Percentiles rank a stretch among this genome's conserved stretches.
Evolutionary conservation across 2,888 invertebrate species (phyloP).

Genomic region (Ptilodon capucinus): DNA sequence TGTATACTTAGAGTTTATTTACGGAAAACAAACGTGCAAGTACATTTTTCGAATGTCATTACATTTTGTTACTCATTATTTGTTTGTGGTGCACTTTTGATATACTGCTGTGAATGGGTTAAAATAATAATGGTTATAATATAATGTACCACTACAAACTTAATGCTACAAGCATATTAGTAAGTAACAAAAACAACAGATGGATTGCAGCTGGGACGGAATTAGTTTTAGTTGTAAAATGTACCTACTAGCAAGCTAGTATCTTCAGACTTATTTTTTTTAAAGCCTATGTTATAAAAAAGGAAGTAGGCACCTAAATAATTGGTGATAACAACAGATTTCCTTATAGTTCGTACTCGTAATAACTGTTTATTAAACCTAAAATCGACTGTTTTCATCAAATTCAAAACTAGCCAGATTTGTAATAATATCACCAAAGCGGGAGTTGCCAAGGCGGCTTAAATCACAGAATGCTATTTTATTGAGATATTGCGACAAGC

Average conservation of each 20-base stretch:
- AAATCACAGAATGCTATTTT: slow-evolving; percentile 70
- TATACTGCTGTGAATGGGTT: slow-evolving; percentile 69
- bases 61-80: slow-evolving; percentile 54
- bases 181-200: slow-evolving; percentile 36
- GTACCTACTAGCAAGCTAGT: slow-evolving; percentile 44
- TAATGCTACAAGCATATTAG: slow-evolving; percentile 44
- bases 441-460: slow-evolving; percentile 66
- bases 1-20: slow-evolving; percentile 53
- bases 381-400: slow-evolving; percentile 42
- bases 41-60: slow-evolving; percentile 70
- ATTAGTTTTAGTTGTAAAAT: slow-evolving; percentile 25
- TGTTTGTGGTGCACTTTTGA: slow-evolving; percentile 59
- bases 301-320: no score
- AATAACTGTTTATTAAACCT: slow-evolving; percentile 33
- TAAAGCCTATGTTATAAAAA: no score
- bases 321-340: slow-evolving; percentile 37
- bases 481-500: slow-evolving; percentile 40
- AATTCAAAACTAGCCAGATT: slow-evolving; percentile 45
- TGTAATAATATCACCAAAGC: slow-evolving; percentile 55
- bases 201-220: slow-evolving; percentile 59
- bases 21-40: slow-evolving; percentile 76
- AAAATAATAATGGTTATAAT: slow-evolving; percentile 50
- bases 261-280: slow-evolving; percentile 41
- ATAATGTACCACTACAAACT: no score
- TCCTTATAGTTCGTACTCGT: slow-evolving; percentile 25